These are phyloP conservation scores for Trichogramma evanescens DNA, from an alignment of 2,888 invertebrate genomes.

Conservation along the genomic window DNA sequence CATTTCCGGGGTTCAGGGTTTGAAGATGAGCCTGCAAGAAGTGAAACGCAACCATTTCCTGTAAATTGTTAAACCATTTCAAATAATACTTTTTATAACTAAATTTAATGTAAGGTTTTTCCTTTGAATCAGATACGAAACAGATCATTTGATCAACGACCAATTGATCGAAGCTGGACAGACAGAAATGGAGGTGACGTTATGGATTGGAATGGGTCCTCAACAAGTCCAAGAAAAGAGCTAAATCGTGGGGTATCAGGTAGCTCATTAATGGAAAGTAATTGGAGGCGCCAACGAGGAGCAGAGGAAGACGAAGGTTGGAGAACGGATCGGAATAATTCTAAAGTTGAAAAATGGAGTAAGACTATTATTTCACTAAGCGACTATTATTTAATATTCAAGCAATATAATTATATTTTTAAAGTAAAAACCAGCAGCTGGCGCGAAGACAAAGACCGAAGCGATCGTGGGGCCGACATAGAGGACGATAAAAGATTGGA, in stretches of 20 bases:
- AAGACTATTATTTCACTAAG: constrained; percentile 23
- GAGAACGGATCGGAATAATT: constrained; percentile 39
- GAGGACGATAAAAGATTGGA: constrained; percentile 33
- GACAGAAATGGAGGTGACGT: constrained; percentile 53
- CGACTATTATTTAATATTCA: neutral
- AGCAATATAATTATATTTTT: neutral
- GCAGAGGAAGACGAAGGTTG: constrained; percentile 53
- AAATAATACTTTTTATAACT: neutral
- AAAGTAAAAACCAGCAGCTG: constrained; percentile 43
- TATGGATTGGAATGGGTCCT: constrained; percentile 51
- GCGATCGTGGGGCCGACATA: constrained; percentile 35
- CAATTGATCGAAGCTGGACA: constrained; percentile 51
- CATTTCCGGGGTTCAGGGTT: constrained; percentile 47
- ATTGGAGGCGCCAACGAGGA: constrained; percentile 51
- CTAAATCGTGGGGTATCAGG: constrained; percentile 46
- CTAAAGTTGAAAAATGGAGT: constrained; percentile 54
- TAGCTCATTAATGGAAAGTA: constrained; percentile 44
- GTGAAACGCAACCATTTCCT: constrained; percentile 40
- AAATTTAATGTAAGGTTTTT: neutral
- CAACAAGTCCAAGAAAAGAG: constrained; percentile 54
- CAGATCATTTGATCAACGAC: constrained; percentile 44
- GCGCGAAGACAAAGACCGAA: constrained; percentile 47
- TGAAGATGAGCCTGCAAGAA: constrained; percentile 45
- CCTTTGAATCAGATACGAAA: constrained; percentile 33
- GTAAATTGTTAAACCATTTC: constrained; percentile 23